Evolutionary conservation across 2,113 vertebrate species (phyloP), one percentile per base, ranked within the genome.

Genomic region (Oophaga pumilio): DNA sequence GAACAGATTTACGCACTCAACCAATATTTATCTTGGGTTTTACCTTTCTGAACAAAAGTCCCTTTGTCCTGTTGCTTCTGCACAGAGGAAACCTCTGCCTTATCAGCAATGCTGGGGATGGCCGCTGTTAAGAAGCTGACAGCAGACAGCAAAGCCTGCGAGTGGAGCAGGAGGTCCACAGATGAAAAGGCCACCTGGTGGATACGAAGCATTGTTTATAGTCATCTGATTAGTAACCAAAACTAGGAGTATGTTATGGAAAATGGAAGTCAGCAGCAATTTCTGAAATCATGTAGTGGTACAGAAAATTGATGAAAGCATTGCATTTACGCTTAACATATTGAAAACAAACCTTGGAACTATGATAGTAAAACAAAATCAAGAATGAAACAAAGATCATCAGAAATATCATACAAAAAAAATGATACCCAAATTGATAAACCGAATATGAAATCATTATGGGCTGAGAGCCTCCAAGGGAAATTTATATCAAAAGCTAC

Each of bases 141-240:
- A 90, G 97, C 94, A 43, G 96, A 97, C 78, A 99, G 92, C 60
- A 99, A 93, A 33, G 97, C 97, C 90, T 97, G 95, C 49, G 97
- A 96, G 89, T 99, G 97, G 12, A 99, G 93, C 17, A 97, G 92
- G 68, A 99, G 93, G 85, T 97, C 94, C 90, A 99, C 89, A 0
- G 97, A 98, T 8, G 98, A 97, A 91, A 99, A 98, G 50, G 96
- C 93, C 88, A 99, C 96, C 98, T 99, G 92, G 89, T 76, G 76
- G 87, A 80, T 77, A 90, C 43, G 12, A 66, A 5, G 14, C 10
- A 14, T 18, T 53, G 62, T 83, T 83, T 68, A 83, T 83, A 49
- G 8, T 26, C n/a, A 9, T 68, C 14, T n/a, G 69, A 24, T 7
- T 82, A 22, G 49, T 68, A 83, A 83, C 43, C 62, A 24, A 0